These are phyloP conservation scores for Isotomurus palustris DNA, from an alignment of 2,888 invertebrate genomes.

Conservation along the genomic window DNA sequence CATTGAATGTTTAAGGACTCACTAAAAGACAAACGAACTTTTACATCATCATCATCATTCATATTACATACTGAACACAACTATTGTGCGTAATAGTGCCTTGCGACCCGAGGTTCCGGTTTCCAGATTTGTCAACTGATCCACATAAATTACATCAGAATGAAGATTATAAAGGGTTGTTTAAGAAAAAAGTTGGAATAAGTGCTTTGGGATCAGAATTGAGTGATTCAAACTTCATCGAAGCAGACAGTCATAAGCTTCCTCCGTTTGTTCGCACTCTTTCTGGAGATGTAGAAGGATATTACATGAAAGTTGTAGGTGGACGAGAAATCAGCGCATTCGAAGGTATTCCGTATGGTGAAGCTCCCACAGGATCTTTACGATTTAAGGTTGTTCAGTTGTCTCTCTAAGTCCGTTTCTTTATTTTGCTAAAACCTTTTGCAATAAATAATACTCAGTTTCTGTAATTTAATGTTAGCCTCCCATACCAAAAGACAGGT, in stretches of 20 bases:
- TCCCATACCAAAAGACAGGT: conserved; percentile 31
- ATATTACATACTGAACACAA: too few species aligned
- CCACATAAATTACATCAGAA: neutral
- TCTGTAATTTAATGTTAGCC: conserved; percentile 21
- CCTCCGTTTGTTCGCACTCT: conserved; percentile 20
- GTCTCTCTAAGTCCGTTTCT: too few species aligned
- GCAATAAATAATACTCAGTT: neutral
- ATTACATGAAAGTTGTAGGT: conserved; percentile 30
- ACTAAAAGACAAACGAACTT: too few species aligned
- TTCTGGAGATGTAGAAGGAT: conserved; percentile 33
- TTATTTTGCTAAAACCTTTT: too few species aligned
- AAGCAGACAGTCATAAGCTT: neutral
- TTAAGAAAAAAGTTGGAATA: neutral
- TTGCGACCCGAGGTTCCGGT: conserved; percentile 21
- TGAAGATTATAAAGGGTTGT: neutral
- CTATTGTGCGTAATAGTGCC: conserved; percentile 24
- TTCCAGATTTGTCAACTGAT: conserved; percentile 14
- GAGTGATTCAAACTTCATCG: neutral
- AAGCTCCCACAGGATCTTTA: conserved; percentile 24
- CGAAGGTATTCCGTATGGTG: conserved; percentile 33
- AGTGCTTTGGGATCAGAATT: conserved; percentile 1
- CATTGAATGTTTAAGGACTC: too few species aligned
- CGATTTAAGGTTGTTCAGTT: conserved; percentile 31
- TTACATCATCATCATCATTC: too few species aligned
- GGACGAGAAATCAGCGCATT: conserved; percentile 34